Evolutionary conservation across 2,888 invertebrate species (phyloP), one percentile per base, ranked within the genome.

Genomic region (Petrophora chlorosata): DNA sequence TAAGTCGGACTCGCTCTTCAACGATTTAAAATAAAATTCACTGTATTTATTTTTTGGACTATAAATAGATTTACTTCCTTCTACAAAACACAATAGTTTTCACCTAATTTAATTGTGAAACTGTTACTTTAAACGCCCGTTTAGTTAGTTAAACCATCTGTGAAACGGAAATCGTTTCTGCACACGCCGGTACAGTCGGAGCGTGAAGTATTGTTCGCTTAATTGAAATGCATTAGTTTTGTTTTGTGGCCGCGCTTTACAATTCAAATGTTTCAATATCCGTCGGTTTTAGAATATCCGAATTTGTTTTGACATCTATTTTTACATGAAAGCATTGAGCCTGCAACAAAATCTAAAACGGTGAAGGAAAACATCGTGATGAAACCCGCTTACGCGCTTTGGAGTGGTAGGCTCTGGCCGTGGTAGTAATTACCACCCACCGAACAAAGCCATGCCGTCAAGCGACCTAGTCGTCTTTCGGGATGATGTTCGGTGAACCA

Each of bases 141-240:
- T 63, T 51, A 53, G 42, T 52, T 3, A 36, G 53, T 42, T 47
- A 29, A 61, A 56, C 59, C 53, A 53, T 30, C 56, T 58, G 59
- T 63, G 53, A 61, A 57, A 38, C 42, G 28, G 35, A 44, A 47
- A 53, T 40, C 22, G 35, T 26, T 16, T 29, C 14, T 45, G 35
- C 45, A 45, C 32, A 49, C 45, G 51, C 36, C 25, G 33, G 28
- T 46, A 19, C 32, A 36, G 38, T 14, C 52, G 26, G 35, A 47
- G 39, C 56, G 56, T 48, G 47, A 53, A 47, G 38, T 32, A 50
- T 55, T 55, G 58, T 50, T 44, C 33, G 22, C 2, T 26, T 53
- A 56, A 60, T 58, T 56, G 45, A 54, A 50, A 56, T 44, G 44
- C 56, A 56, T 58, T 56, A 49, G 38, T 38, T 47, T 46, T 38